A percentile compares a stretch with the other conserved stretches of the same genome.
These are phyloP conservation scores for Branchipolynoe longqiensis DNA, from an alignment of 2,888 invertebrate genomes.

Conservation along the genomic window DNA sequence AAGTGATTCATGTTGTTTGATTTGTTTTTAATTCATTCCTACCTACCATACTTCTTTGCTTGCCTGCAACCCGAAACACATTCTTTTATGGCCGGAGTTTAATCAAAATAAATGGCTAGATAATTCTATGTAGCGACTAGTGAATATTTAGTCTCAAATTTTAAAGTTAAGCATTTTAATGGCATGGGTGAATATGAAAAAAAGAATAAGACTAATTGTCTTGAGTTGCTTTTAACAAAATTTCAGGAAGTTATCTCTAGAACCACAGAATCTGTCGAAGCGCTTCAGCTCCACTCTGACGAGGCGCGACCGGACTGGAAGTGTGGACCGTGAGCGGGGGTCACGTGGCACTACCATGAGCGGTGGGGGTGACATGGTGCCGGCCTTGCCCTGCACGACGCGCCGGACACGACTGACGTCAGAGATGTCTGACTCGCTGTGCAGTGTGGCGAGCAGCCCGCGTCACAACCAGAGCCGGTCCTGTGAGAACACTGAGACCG, in stretches of 20 bases:
- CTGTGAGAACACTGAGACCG: constrained; percentile 44
- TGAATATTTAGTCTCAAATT: too few relatives aligned
- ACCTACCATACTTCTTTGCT: too few relatives aligned
- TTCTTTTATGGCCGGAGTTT: too few relatives aligned
- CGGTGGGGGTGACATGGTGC: not conserved
- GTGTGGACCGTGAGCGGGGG: not conserved
- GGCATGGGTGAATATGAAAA: too few relatives aligned
- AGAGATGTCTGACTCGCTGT: constrained; percentile 15
- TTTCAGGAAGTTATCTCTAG: constrained; percentile 73
- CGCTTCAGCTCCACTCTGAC: constrained; percentile 58
- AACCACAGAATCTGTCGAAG: constrained; percentile 66
- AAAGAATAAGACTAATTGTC: too few relatives aligned
- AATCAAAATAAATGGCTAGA: too few relatives aligned
- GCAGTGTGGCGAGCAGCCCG: constrained; percentile 20
- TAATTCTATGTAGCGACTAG: too few relatives aligned
- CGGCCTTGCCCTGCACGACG: constrained; percentile 16
- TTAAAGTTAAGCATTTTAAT: too few relatives aligned
- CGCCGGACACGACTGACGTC: constrained; percentile 10
- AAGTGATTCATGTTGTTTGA: too few relatives aligned
- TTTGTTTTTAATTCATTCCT: too few relatives aligned
- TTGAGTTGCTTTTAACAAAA: too few relatives aligned
- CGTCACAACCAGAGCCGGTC: constrained; percentile 37
- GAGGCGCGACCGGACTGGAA: not conserved
- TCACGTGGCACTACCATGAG: not conserved
- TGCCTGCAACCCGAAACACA: too few relatives aligned